Base-by-base conservation (phyloP, 1,140 invertebrate genomes). In the Pachyrhynchus sulphureomaculatus region DNA sequence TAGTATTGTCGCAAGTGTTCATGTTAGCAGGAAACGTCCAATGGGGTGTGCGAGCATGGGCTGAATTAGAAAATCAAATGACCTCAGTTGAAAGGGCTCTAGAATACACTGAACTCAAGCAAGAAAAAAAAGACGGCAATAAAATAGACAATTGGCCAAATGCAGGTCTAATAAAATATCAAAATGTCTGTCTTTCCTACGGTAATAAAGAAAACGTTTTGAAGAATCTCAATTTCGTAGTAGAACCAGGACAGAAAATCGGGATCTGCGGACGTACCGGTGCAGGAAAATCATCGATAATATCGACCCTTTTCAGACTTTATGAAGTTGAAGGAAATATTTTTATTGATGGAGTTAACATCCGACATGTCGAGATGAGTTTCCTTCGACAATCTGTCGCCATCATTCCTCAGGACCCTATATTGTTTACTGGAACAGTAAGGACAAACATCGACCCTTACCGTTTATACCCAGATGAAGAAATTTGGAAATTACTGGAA, bases 41-140 rank as follows among this genome's bases (percentile, higher is more conserved):
- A 71, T 93, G 88, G 86, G 90, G 88, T 3, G 86, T 95, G 76
- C 76, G 93, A 47, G 92, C 95, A 68, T 91, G 89, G 18, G 89
- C 92, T 0, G 88, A 92, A 70, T 75, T 90, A 2, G 88, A 91
- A 68, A 91, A 89, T 70, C 85, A 93, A 72, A 93, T 95, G 90
- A 93, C 89, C 0, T 91, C 84, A 17, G 89, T 93, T 4, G 85
- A 88, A 67, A 71, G 86, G 44, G 78, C 87, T 0, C 69, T 88
- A 51, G 88, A 91, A 69, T 92, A 90, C 68, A 85, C 84, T 2
- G 75, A 82, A 29, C 78, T 91, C 18, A 80, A 84, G 61, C 82
- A 84, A n/a, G 91, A 93, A 75, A 67, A 85, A 85, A 64, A 86
- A 87, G 23, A 81, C 80, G 36, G 75, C 79, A 90, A 90, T 90